These are phyloP conservation scores for Myotis lucifugus DNA, from an alignment of 2,113 vertebrate genomes.

Conservation along the genomic window DNA sequence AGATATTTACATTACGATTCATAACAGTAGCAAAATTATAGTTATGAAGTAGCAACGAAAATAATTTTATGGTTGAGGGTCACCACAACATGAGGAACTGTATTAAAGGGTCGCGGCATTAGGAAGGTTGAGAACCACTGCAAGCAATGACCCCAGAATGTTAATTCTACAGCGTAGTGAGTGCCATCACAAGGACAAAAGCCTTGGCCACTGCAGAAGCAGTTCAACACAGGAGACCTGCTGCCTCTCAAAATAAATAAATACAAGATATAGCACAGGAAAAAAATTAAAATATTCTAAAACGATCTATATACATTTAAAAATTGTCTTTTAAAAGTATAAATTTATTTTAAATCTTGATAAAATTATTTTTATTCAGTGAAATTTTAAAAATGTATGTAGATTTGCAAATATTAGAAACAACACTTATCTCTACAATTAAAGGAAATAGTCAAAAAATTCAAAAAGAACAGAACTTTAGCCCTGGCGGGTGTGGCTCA, in stretches of 20 bases:
- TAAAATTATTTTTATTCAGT: background rate
- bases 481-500: background rate
- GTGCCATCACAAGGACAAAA: accelerated
- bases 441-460: background rate
- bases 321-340: background rate
- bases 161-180: background rate
- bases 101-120: too few species aligned
- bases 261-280: background rate
- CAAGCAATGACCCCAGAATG: accelerated
- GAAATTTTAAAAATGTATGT: background rate
- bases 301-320: background rate
- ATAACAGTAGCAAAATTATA: too few species aligned
- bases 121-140: too few species aligned
- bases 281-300: background rate
- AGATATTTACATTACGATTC: too few species aligned
- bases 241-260: background rate
- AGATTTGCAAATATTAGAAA: background rate
- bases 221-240: background rate
- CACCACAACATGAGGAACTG: too few species aligned
- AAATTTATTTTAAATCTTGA: background rate
- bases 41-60: too few species aligned
- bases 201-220: too few species aligned
- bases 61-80: too few species aligned
- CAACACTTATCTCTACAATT: background rate
- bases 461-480: background rate